Percentiles rank a stretch among this genome's conserved stretches.
These are phyloP conservation scores for Phaedon cochleariae DNA, from an alignment of 2,888 invertebrate genomes.

Conservation along the genomic window DNA sequence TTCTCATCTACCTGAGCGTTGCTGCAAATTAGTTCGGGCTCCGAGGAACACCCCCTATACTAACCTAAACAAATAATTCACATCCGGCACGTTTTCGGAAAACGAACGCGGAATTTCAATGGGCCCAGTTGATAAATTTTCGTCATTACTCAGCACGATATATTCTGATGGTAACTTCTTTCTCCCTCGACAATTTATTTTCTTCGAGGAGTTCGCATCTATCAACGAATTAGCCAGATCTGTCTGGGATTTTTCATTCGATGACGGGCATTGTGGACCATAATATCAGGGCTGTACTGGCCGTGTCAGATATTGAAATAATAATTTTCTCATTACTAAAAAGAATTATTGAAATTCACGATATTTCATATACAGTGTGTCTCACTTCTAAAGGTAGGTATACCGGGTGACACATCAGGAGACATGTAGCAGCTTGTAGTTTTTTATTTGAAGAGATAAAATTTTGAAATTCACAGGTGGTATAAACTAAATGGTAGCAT, in stretches of 20 bases:
- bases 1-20: slow-evolving; percentile 56
- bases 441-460: too few relatives aligned
- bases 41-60: slow-evolving; percentile 51
- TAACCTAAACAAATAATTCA: slow-evolving; percentile 58
- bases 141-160: slow-evolving; percentile 43
- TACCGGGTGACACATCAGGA: too few relatives aligned
- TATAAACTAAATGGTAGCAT: too few relatives aligned
- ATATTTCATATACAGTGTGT: too few relatives aligned
- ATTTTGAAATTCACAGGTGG: too few relatives aligned
- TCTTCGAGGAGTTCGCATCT: slow-evolving; percentile 22
- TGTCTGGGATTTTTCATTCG: slow-evolving; percentile 25
- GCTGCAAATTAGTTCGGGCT: slow-evolving; percentile 59
- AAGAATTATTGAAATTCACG: too few relatives aligned
- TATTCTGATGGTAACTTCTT: slow-evolving; percentile 35
- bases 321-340: too few relatives aligned
- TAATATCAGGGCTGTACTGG: too few relatives aligned
- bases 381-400: too few relatives aligned
- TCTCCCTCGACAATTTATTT: slow-evolving; percentile 16
- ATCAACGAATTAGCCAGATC: slow-evolving; percentile 32
- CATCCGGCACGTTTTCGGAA: slow-evolving; percentile 55
- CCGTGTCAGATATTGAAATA: too few relatives aligned
- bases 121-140: slow-evolving; percentile 50
- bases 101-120: slow-evolving; percentile 50
- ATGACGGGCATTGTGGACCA: too few relatives aligned
- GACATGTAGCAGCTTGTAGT: too few relatives aligned